A percentile compares a stretch with the other conserved stretches of the same genome.
Evolutionary conservation across 2,113 vertebrate species (phyloP).

Genomic region (Tachysurus vachellii): DNA sequence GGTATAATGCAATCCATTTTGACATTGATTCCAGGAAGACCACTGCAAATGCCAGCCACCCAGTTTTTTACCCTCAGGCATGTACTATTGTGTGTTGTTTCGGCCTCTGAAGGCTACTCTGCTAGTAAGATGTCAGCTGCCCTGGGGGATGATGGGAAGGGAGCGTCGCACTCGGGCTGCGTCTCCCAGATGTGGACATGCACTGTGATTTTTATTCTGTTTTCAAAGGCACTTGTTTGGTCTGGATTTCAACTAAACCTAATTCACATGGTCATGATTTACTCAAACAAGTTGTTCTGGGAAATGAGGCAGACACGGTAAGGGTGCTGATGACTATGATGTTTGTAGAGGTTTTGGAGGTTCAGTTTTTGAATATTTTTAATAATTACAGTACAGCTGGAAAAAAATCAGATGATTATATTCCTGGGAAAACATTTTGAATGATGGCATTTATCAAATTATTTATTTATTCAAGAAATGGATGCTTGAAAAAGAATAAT

Average conservation of each 20-base stretch:
- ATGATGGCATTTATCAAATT: neutral
- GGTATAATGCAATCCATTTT: constrained; percentile 26
- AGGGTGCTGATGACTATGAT: constrained; percentile 50
- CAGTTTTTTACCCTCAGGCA: neutral
- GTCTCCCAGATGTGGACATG: constrained; percentile 31
- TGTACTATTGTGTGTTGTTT: constrained; percentile 5
- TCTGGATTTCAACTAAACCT: constrained; percentile 40
- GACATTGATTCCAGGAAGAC: constrained; percentile 20
- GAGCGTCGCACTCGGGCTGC: constrained; percentile 11
- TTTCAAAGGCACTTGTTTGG: constrained; percentile 31
- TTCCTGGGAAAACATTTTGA: neutral
- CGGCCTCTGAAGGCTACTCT: neutral
- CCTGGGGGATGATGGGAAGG: neutral
- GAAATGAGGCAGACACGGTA: constrained; percentile 59
- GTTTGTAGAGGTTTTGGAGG: constrained; percentile 10
- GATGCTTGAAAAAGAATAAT: neutral
- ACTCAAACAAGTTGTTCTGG: constrained; percentile 45
- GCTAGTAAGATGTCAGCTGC: neutral
- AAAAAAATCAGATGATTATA: neutral
- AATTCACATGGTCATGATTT: constrained; percentile 34
- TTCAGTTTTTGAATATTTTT: neutral
- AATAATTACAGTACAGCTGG: constrained; percentile 37
- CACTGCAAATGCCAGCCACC: constrained; percentile 19
- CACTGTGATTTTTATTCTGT: constrained; percentile 43
- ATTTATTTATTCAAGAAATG: neutral